Base-by-base conservation (phyloP, 2,113 vertebrate genomes). In the Apteryx mantelli region DNA sequence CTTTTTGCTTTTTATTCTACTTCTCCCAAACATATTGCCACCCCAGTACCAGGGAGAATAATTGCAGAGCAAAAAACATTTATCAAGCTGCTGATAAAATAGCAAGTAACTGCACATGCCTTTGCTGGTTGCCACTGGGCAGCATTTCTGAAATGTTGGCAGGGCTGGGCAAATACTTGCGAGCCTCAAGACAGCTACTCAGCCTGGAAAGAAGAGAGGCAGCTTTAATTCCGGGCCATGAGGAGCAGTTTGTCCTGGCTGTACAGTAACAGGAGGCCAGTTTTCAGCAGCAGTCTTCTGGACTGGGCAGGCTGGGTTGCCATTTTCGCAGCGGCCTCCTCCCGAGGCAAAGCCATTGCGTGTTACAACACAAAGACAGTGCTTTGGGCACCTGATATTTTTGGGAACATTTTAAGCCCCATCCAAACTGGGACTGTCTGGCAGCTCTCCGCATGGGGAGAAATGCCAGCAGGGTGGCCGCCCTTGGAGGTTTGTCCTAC, bases 321-420 rank as follows among this genome's bases (percentile, higher is more conserved):
- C 64, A 22, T 79, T 95, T 95, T 64, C 55, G 75, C 55, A n/a
- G 81, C 11, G 32, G 83, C 40, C 91, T 75, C 65, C 87, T 93
- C 70, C 79, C 4, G 84, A 65, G 63, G 91, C 84, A 52, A 89
- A 91, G 52, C 75, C 46, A 8, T 64, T 19, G 68, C 10, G 0
- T 82, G 89, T 63, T 40, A 3, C 75, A 21, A 26, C 56, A 93
- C 86, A 95, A 88, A 92, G 90, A 76, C 18, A 1, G 74, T 10
- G 74, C 93, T 95, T 94, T 88, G 83, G 93, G 13, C 73, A 96
- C 65, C 87, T 91, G 48, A 53, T 97, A 68, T 46, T 93, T 97
- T 84, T 87, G 89, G 94, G 71, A 84, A 58, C 75, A 84, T 76
- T 78, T 38, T 36, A 93, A 95, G 56, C 76, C 76, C 61, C 65